These are phyloP conservation scores for Chaetogeoica ovagalla DNA, from an alignment of 2,888 invertebrate genomes.

Conservation along the genomic window DNA sequence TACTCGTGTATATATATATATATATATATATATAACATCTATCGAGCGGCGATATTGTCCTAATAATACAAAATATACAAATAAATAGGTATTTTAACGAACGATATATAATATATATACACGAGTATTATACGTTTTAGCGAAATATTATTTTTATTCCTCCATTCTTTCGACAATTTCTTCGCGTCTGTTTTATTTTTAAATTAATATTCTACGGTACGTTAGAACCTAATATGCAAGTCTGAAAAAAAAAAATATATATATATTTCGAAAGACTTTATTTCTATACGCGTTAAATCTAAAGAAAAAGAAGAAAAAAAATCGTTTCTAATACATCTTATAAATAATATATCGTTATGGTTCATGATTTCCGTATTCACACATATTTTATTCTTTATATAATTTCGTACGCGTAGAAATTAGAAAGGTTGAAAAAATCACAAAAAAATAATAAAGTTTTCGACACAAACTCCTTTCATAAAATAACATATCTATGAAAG, in stretches of 20 bases:
- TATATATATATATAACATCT: background rate
- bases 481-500: background rate
- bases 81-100: conserved; percentile 12
- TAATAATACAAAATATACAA: background rate
- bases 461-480: background rate
- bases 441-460: background rate
- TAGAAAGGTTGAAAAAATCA: background rate
- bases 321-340: background rate
- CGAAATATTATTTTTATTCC: background rate
- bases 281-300: background rate
- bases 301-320: too few species aligned
- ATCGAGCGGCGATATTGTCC: background rate
- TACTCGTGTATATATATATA: too few species aligned
- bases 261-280: background rate
- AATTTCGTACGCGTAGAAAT: background rate
- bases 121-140: background rate
- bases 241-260: too few species aligned
- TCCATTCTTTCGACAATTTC: background rate
- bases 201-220: too few species aligned
- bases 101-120: background rate
- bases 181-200: conserved; percentile 3
- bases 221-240: background rate
- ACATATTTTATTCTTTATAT: background rate
- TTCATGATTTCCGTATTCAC: background rate
- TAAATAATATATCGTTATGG: conserved; percentile 9